Base-by-base conservation (phyloP, 2,113 vertebrate genomes). In the Sorex araneus region DNA sequence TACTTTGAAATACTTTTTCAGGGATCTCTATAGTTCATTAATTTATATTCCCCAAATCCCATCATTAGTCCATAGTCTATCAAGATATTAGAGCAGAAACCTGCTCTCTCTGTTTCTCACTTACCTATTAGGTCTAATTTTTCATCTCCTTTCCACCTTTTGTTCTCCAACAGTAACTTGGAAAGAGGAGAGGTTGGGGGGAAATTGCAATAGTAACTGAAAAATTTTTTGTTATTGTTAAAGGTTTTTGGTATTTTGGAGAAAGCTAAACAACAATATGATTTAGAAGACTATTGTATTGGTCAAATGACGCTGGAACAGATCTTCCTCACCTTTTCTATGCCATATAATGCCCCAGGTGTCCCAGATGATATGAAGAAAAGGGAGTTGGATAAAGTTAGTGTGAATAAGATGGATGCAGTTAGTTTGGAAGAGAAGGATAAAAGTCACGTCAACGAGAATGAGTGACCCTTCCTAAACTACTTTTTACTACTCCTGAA, bases 271-370 rank as follows among this genome's bases (percentile, higher is more conserved):
- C 98, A 99, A 97, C 98, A 99, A 93, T 99, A 99, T 92, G 71
- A 63, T 74, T 97, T 99, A 82, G 99, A 99, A 74, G 99, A 99
- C 97, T 99, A 99, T 94, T 99, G 98, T 0, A 98, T 99, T 92
- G 99, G 99, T 97, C 99, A 99, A 98, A 99, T 99, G 78, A 99
- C 98, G 0, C 97, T 99, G 97, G 99, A 99, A 97, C 99, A 99
- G 93, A 99, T 99, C 83, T 99, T 99, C 97, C 98, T 99, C 97
- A 98, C 98, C 97, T 99, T 99, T 94, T 98, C 99, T n/a, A 57
- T 50, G 18, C 4, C 21, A 32, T 10, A 82, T 9, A 75, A 91
- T 21, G 9, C 7, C 47, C 47, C 47, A 79, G 69, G 1, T 60
- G 16, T 21, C 18, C 18, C 69, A 76, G n/a, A 11, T 40, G n/a